These are phyloP conservation scores for Megaustenia siamemsis DNA, from an alignment of 2,888 invertebrate genomes.

Conservation along the genomic window DNA sequence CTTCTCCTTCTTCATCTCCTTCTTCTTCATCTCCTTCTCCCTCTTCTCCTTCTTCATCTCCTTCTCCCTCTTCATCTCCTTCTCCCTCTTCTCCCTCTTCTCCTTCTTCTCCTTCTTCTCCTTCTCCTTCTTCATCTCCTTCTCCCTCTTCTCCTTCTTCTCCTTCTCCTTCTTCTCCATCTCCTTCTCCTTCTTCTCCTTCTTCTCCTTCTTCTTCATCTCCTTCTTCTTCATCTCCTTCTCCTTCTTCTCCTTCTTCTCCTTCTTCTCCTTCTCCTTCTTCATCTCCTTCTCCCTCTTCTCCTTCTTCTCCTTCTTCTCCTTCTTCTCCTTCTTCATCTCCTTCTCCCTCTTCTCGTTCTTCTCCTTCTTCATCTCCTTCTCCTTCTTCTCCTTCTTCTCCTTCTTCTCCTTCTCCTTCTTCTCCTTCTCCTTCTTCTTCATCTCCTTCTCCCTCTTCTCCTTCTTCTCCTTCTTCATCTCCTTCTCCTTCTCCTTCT, in stretches of 20 bases:
- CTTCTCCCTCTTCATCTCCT: background rate
- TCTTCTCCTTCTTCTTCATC: background rate
- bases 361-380: background rate
- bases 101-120: background rate
- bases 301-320: background rate
- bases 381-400: background rate
- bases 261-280: background rate
- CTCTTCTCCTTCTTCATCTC: background rate
- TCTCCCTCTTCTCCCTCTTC: background rate
- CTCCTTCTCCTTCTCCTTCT: conserved; percentile 3
- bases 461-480: background rate
- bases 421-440: background rate
- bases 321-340: background rate
- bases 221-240: background rate
- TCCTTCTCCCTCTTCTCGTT: background rate
- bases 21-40: background rate
- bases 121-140: background rate
- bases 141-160: background rate
- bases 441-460: background rate
- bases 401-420: background rate
- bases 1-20: background rate
- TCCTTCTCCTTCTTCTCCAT: background rate
- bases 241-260: conserved; percentile 11
- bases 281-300: background rate
- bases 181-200: no score